These are phyloP conservation scores for Dasysyrphus tricinctus DNA, from an alignment of 2,888 invertebrate species.

Conservation along the genomic window DNA sequence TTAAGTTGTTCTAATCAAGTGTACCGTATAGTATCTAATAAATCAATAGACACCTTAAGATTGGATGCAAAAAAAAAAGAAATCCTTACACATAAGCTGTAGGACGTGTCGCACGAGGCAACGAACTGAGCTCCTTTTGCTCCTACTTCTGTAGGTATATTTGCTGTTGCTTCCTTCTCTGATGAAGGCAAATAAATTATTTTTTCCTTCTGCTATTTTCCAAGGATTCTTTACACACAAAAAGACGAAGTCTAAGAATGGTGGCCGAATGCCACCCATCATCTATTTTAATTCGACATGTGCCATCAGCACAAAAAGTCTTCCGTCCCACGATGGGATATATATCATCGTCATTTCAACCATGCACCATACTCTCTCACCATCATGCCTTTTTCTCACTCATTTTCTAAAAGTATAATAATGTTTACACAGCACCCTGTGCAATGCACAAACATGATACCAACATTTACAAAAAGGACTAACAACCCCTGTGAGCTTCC, in stretches of 20 bases:
- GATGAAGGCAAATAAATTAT: slow-evolving; percentile 56
- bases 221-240: slow-evolving; percentile 39
- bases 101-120: slow-evolving; percentile 61
- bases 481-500: slow-evolving; percentile 34
- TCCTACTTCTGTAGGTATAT: not conserved
- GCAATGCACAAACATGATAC: slow-evolving; percentile 54
- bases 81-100: slow-evolving; percentile 33
- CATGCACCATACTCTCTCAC: not conserved
- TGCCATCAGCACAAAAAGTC: slow-evolving; percentile 60
- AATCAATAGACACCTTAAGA: slow-evolving; percentile 18
- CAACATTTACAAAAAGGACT: slow-evolving; percentile 54
- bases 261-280: slow-evolving; percentile 67
- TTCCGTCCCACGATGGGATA: slow-evolving; percentile 49
- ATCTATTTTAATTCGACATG: slow-evolving; percentile 72
- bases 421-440: slow-evolving; percentile 69
- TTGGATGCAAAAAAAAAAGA: slow-evolving; percentile 34
- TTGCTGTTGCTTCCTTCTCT: slow-evolving; percentile 16
- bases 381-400: not conserved
- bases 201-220: slow-evolving; percentile 17
- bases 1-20: not conserved
- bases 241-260: slow-evolving; percentile 35
- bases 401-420: slow-evolving; percentile 54
- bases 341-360: slow-evolving; percentile 36
- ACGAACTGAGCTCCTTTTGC: slow-evolving; percentile 55
- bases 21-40: not conserved